phyloP scores from a whole-genome alignment of 37 sponge, comb jelly and placozoan species.

The Agelas oroides region DNA sequence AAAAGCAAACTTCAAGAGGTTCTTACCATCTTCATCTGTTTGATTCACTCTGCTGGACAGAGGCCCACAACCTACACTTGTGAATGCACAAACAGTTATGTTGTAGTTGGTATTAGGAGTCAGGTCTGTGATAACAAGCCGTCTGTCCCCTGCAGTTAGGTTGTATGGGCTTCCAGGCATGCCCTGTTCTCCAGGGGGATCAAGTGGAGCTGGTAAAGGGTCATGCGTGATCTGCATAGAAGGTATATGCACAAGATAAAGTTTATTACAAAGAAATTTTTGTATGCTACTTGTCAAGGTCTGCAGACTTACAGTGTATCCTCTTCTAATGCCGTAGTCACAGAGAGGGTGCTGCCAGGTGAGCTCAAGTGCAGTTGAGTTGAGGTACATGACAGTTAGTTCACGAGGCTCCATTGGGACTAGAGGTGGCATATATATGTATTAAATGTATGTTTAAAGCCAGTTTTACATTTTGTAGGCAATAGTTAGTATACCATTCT shows the following conservation, averaged over 20 bases:
- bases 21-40: constrained; percentile 63
- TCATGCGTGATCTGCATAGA: no score
- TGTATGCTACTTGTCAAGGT: no score
- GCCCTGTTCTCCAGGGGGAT: background rate
- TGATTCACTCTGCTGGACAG: background rate
- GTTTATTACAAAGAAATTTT: no score
- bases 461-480: no score
- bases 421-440: no score
- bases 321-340: constrained; percentile 39
- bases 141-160: background rate
- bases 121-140: constrained; percentile 1
- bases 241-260: no score
- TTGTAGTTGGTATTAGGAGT: constrained; percentile 33
- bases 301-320: constrained; percentile 28
- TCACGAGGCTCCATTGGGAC: constrained; percentile 20
- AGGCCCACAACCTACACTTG: constrained; percentile 26
- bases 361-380: constrained; percentile 22
- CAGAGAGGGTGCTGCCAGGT: constrained; percentile 50
- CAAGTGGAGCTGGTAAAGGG: background rate
- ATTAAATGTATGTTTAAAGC: no score
- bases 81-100: constrained; percentile 24
- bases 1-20: no score
- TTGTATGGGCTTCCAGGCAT: background rate
- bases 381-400: constrained; percentile 9
- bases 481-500: constrained; percentile 19